These are phyloP conservation scores for Metopia argyrocephala DNA, from an alignment of 2,888 invertebrate genomes.

Conservation along the genomic window DNA sequence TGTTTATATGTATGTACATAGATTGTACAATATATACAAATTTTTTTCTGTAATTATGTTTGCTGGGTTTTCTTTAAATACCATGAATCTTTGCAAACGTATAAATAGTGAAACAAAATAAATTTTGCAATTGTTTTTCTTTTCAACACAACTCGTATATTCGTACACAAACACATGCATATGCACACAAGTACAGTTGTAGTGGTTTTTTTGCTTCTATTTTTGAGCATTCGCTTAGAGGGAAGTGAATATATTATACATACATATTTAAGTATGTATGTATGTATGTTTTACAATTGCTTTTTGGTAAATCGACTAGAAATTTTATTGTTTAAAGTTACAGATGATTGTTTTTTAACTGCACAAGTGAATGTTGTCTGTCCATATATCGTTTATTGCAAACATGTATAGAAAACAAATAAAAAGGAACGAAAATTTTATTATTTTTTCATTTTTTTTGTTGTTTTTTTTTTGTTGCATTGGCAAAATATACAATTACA, in stretches of 20 bases:
- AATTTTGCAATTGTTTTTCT: neutral
- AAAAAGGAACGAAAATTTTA: neutral
- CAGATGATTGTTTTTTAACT: conserved; percentile 55
- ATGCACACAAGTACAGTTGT: too few relatives aligned
- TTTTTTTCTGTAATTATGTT: neutral
- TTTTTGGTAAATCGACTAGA: conserved; percentile 66
- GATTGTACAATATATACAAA: neutral
- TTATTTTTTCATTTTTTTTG: neutral
- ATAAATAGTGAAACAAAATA: conserved; percentile 29
- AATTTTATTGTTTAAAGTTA: conserved; percentile 63
- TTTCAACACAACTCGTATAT: too few relatives aligned
- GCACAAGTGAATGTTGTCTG: neutral
- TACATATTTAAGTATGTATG: neutral
- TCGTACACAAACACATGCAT: too few relatives aligned
- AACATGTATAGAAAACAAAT: neutral
- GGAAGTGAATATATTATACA: too few relatives aligned
- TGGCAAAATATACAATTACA: conserved; percentile 3
- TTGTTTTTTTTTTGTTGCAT: neutral
- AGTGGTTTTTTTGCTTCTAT: too few relatives aligned
- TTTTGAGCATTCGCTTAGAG: too few relatives aligned
- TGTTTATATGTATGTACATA: too few relatives aligned
- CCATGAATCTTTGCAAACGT: conserved; percentile 22
- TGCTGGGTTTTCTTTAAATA: conserved; percentile 4
- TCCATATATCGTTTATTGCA: neutral
- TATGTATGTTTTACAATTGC: conserved; percentile 56